Conservation (phyloP, 2,113 vertebrate genomes). For the Gallinago media region DNA sequence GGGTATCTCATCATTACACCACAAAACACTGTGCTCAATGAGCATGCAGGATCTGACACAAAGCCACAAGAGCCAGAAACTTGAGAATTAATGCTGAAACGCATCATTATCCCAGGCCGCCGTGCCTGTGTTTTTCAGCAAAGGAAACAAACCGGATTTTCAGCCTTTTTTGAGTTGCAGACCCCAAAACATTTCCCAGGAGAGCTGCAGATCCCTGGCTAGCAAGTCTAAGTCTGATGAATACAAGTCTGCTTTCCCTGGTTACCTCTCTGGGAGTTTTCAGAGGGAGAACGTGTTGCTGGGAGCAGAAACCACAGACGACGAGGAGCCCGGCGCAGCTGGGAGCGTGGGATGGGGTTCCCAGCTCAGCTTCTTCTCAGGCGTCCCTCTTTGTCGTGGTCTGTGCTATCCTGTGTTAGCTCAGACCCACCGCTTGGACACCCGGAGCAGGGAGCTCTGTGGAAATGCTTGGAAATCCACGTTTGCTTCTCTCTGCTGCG, state of each 20-base stretch:
- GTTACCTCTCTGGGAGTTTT: neutral
- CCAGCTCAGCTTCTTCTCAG: neutral
- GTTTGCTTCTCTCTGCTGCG: accelerated
- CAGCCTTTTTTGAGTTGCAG: neutral
- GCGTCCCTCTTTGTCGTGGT: accelerated
- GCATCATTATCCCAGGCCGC: slow-evolving; percentile 23
- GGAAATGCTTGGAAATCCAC: neutral
- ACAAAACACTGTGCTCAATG: slow-evolving; percentile 19
- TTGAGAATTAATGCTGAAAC: slow-evolving; percentile 33
- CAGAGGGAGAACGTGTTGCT: neutral
- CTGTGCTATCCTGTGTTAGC: neutral
- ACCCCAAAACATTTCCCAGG: slow-evolving; percentile 25
- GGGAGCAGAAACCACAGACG: neutral
- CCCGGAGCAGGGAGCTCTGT: accelerated
- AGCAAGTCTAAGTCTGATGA: neutral
- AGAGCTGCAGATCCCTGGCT: neutral
- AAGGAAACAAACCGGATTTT: neutral
- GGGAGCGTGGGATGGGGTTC: neutral
- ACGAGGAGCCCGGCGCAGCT: neutral
- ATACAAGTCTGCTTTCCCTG: neutral
- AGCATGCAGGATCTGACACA: slow-evolving; percentile 44
- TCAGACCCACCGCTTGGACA: neutral
- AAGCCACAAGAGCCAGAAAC: slow-evolving; percentile 62
- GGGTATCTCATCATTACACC: slow-evolving; percentile 34
- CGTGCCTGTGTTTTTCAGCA: neutral